A percentile compares a stretch with the other conserved stretches of the same genome.
These are phyloP conservation scores for Scotopteryx bipunctaria DNA, from an alignment of 2,888 invertebrate genomes.

Conservation along the genomic window DNA sequence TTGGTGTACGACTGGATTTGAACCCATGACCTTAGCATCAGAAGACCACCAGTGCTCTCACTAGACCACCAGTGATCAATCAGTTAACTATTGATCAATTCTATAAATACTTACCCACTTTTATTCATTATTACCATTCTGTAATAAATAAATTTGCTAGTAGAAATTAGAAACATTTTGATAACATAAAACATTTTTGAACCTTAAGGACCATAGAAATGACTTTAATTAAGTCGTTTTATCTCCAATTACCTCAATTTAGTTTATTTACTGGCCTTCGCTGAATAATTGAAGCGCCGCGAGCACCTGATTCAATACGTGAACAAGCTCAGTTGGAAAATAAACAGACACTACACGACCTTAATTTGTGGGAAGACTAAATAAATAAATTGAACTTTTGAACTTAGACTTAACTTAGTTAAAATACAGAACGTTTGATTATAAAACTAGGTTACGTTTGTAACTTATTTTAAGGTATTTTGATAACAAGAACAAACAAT, in stretches of 20 bases:
- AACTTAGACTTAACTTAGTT: neutral
- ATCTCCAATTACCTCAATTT: constrained; percentile 52
- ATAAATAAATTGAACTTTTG: constrained; percentile 6
- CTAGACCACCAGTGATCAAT: no score
- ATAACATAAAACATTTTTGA: no score
- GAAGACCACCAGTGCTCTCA: no score
- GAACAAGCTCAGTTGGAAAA: constrained; percentile 19
- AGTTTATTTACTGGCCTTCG: constrained; percentile 48
- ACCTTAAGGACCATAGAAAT: neutral
- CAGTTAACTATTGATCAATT: no score
- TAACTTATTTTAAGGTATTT: neutral
- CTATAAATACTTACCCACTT: no score
- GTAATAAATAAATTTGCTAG: no score
- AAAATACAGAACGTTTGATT: neutral
- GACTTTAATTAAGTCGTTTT: constrained; percentile 35
- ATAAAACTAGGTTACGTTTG: neutral
- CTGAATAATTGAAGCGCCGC: constrained; percentile 45
- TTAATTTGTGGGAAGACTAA: constrained; percentile 3
- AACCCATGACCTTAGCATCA: no score
- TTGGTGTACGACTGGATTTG: no score
- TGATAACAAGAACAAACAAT: no score
- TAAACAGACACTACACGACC: constrained; percentile 10
- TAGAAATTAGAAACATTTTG: no score
- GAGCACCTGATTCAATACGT: constrained; percentile 33
- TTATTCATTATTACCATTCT: no score